Evolutionary conservation across 2,797 vertebrate genomes (phyloP).

Genomic region (Chaetophractus vellerosus): DNA sequence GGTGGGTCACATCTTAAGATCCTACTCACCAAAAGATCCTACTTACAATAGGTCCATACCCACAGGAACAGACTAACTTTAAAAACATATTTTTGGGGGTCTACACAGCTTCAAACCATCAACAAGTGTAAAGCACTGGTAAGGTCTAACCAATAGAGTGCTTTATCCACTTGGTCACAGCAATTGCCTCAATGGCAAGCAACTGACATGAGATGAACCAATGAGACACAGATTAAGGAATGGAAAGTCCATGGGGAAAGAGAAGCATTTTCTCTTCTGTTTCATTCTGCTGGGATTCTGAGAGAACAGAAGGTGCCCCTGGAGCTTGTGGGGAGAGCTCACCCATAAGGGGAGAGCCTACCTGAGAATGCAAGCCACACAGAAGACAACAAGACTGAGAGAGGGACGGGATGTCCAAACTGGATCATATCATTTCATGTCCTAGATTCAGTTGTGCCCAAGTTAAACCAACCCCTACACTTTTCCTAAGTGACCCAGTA

Average conservation of each 20-base stretch:
- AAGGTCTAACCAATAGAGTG: background rate
- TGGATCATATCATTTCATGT: background rate
- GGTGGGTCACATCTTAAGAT: too few relatives aligned
- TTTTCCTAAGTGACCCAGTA: background rate
- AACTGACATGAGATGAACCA: background rate
- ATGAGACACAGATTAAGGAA: background rate
- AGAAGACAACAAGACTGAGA: constrained; percentile 13
- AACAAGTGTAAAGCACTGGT: background rate
- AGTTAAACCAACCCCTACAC: background rate
- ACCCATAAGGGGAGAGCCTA: background rate
- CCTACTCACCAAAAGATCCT: too few relatives aligned
- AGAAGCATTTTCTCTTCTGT: background rate
- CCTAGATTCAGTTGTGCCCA: background rate
- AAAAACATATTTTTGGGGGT: too few relatives aligned
- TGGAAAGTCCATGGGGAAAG: background rate
- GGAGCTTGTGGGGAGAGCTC: background rate
- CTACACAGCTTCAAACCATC: too few relatives aligned
- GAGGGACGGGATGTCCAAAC: background rate
- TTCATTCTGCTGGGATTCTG: background rate
- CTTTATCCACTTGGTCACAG: background rate
- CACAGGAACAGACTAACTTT: too few relatives aligned
- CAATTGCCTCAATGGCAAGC: background rate
- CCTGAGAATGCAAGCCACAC: background rate
- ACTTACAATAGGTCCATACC: too few relatives aligned
- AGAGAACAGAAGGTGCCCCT: background rate